Conservation (phyloP, 1,140 invertebrate genomes). For the Pectinophora gossypiella region DNA sequence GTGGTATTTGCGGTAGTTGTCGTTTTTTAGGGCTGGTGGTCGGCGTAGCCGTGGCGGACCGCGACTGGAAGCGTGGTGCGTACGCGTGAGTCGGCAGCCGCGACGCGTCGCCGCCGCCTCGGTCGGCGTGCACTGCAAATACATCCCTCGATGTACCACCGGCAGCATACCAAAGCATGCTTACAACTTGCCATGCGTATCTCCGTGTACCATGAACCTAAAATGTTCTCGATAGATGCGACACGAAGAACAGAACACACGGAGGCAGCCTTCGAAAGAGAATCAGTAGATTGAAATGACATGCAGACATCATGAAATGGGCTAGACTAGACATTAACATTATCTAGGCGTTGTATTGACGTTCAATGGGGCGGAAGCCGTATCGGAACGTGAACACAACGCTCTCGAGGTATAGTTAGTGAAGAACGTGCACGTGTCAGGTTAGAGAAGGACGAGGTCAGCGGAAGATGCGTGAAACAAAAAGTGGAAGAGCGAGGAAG, state of each 20-base stretch:
- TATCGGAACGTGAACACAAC: conserved; percentile 20
- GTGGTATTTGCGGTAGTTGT: conserved; percentile 92
- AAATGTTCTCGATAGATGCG: neutral
- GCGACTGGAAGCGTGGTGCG: conserved; percentile 82
- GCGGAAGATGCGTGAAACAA: conserved; percentile 63
- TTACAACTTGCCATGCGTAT: neutral
- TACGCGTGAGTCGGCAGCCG: conserved; percentile 70
- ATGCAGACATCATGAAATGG: conserved; percentile 34
- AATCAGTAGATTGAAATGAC: conserved; percentile 34
- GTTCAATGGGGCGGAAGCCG: too few relatives aligned
- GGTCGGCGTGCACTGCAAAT: conserved; percentile 54
- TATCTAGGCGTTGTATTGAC: neutral
- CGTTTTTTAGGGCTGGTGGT: conserved; percentile 96
- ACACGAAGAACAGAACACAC: conserved; percentile 8
- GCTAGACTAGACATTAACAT: neutral
- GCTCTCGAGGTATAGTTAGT: conserved; percentile 26
- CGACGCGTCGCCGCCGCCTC: conserved; percentile 40
- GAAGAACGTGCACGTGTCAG: conserved; percentile 57
- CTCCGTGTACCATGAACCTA: neutral
- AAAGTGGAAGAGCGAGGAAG: conserved; percentile 54
- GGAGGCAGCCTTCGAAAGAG: conserved; percentile 31
- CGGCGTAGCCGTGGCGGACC: conserved; percentile 93
- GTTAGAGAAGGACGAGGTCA: conserved; percentile 51
- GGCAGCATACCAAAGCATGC: neutral
- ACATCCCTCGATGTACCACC: too few relatives aligned